These are phyloP conservation scores for Ditylenchus dipsaci DNA, from an alignment of 1,140 invertebrate genomes.

Conservation along the genomic window DNA sequence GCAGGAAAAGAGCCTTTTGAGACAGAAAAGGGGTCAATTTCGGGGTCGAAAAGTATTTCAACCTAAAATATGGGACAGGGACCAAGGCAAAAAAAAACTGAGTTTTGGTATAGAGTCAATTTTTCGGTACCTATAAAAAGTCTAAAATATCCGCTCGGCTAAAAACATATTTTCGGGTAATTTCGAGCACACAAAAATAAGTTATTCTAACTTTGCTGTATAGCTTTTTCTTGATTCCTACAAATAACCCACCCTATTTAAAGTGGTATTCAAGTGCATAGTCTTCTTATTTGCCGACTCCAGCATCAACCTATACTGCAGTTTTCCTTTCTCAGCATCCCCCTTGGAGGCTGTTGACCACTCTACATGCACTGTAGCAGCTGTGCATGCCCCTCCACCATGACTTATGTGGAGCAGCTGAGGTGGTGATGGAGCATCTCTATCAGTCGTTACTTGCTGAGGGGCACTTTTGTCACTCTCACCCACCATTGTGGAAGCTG, in stretches of 20 bases:
- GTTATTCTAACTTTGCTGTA: too few relatives aligned
- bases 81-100: too few relatives aligned
- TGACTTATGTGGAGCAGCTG: constrained; percentile 32
- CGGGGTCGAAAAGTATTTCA: too few relatives aligned
- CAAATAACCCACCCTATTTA: background rate
- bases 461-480: constrained; percentile 50
- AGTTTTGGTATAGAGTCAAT: too few relatives aligned
- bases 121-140: too few relatives aligned
- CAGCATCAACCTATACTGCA: background rate
- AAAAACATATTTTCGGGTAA: too few relatives aligned
- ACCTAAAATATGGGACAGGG: too few relatives aligned
- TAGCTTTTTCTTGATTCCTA: background rate
- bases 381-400: background rate
- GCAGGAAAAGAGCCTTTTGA: too few relatives aligned
- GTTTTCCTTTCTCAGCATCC: background rate
- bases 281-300: background rate
- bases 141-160: too few relatives aligned
- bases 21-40: too few relatives aligned
- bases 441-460: constrained; percentile 43
- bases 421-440: constrained; percentile 29
- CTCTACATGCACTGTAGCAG: background rate
- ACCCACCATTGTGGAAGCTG: constrained; percentile 50
- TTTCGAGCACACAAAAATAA: too few relatives aligned
- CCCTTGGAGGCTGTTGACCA: background rate
- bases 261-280: constrained; percentile 3